Evolutionary conservation across 37 sponge, comb jelly and placozoan genomes (phyloP).

Genomic region (Lycopodina hypogea): DNA sequence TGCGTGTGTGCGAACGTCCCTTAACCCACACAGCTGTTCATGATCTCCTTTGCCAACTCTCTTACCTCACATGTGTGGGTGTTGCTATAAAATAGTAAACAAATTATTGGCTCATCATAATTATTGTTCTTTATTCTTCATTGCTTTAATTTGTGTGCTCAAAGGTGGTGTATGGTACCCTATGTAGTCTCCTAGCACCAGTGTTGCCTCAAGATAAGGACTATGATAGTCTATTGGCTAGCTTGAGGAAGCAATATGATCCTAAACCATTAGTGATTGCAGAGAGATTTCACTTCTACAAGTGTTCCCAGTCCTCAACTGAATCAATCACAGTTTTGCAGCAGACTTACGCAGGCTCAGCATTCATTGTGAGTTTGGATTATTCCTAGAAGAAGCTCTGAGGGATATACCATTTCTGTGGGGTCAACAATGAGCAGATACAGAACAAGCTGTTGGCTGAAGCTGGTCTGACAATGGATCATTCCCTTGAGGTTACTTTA

Average conservation of each 20-base stretch:
- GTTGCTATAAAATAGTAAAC: too few species aligned
- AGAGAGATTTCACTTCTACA: conserved; percentile 25
- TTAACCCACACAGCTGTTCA: too few species aligned
- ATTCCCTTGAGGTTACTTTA: conserved; percentile 30
- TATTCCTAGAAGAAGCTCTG: background rate
- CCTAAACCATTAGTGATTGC: conserved; percentile 22
- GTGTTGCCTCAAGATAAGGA: too few species aligned
- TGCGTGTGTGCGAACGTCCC: too few species aligned
- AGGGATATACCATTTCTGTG: conserved; percentile 31
- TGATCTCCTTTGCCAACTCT: too few species aligned
- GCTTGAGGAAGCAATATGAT: conserved; percentile 12
- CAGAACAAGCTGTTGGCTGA: conserved; percentile 34
- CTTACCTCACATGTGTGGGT: too few species aligned
- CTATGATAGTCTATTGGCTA: background rate
- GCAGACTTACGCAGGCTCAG: conserved; percentile 2
- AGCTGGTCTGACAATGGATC: conserved; percentile 14
- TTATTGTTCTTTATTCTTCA: too few species aligned
- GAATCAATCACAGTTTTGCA: conserved; percentile 12
- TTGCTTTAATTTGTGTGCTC: too few species aligned
- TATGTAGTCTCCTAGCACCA: too few species aligned
- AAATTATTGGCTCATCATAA: too few species aligned
- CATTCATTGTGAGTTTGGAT: conserved; percentile 9
- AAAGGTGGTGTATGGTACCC: too few species aligned
- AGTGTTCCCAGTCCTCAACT: conserved; percentile 3
- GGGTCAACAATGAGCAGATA: conserved; percentile 6